These are phyloP conservation scores for Cebidichthys violaceus DNA, from an alignment of 2,113 vertebrate species.

Conservation along the genomic window DNA sequence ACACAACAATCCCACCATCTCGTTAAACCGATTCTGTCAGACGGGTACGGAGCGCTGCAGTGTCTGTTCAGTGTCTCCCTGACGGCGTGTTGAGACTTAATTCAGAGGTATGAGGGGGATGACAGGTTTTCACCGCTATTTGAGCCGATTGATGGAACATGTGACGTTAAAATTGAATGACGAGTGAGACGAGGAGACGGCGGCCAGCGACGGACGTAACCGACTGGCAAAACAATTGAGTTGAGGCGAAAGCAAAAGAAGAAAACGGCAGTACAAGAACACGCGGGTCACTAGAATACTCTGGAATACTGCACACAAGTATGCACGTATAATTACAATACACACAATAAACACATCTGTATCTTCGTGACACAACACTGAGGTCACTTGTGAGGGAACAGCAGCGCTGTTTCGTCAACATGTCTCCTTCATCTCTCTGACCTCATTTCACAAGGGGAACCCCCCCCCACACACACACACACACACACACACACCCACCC, in stretches of 20 bases:
- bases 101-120: slow-evolving; percentile 11
- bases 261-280: background rate
- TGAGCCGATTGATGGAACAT: slow-evolving; percentile 7
- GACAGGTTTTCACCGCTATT: background rate
- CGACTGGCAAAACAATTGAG: background rate
- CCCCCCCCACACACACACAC: too few species aligned
- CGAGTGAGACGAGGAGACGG: background rate
- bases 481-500: too few species aligned
- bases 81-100: background rate
- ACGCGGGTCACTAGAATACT: background rate
- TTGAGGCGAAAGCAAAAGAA: slow-evolving; percentile 1
- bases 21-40: slow-evolving; percentile 64
- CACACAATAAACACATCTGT: background rate
- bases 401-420: background rate
- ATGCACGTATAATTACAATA: background rate
- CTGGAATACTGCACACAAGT: slow-evolving; percentile 13
- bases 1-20: slow-evolving; percentile 53
- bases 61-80: slow-evolving; percentile 12
- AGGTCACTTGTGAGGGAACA: background rate
- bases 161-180: slow-evolving; percentile 7
- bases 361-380: background rate
- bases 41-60: slow-evolving; percentile 6
- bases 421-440: background rate
- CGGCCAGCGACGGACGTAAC: background rate
- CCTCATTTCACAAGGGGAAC: slow-evolving; percentile 17